Percentiles rank a stretch among this genome's conserved stretches.
These are phyloP conservation scores for Eupithecia exiguata DNA, from an alignment of 2,888 invertebrate genomes.

Conservation along the genomic window DNA sequence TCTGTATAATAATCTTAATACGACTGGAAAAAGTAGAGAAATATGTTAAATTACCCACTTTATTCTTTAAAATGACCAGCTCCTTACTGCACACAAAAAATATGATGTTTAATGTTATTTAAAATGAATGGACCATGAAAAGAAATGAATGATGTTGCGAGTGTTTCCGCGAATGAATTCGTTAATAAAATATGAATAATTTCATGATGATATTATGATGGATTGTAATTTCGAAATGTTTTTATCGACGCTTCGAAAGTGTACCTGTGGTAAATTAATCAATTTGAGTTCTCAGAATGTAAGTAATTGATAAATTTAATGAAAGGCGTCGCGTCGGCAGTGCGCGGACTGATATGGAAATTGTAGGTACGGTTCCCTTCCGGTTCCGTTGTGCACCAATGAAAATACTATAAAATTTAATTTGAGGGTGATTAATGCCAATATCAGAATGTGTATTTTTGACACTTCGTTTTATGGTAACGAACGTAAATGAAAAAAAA, in stretches of 20 bases:
- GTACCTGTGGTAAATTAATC: background rate
- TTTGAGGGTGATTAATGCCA: too few relatives aligned
- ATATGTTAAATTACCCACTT: background rate
- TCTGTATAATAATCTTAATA: background rate
- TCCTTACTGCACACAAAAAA: background rate
- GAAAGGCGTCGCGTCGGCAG: too few relatives aligned
- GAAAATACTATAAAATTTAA: too few relatives aligned
- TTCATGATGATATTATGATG: background rate
- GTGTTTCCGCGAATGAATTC: background rate
- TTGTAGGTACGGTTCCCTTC: too few relatives aligned
- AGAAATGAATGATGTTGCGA: background rate
- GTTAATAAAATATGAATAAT: background rate
- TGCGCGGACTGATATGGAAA: too few relatives aligned
- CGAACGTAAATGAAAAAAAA: too few relatives aligned
- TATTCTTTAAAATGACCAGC: background rate
- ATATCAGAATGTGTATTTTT: too few relatives aligned
- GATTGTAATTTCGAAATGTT: background rate
- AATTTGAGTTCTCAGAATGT: conserved; percentile 1
- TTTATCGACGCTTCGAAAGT: background rate
- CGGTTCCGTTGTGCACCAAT: too few relatives aligned
- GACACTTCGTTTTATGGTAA: too few relatives aligned
- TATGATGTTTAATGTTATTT: background rate
- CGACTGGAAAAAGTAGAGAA: background rate
- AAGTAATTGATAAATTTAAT: background rate
- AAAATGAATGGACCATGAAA: background rate